Evolutionary conservation across 2,797 vertebrate species (phyloP).

Genomic region (Poecile montanus): DNA sequence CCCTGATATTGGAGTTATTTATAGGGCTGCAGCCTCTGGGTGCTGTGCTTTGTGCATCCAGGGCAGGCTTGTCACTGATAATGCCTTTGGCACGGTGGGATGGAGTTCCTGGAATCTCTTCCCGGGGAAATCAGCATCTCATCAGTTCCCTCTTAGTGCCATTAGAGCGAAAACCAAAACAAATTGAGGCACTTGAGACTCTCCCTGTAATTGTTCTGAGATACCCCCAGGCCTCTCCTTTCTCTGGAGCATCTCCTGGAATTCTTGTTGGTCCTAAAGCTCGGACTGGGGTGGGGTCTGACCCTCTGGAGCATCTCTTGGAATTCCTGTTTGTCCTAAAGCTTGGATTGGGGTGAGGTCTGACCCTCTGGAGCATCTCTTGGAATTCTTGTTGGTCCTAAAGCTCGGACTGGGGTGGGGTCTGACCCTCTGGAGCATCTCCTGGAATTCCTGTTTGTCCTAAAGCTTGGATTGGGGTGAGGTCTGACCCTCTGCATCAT

Average conservation of each 20-base stretch:
- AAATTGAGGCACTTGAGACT: conserved; percentile 18
- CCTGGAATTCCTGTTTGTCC: not conserved
- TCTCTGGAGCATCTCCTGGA: not conserved
- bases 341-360: rapidly evolving
- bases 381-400: not conserved
- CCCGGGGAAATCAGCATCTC: not conserved
- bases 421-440: too few relatives aligned
- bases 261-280: not conserved
- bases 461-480: rapidly evolving
- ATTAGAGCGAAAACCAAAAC: conserved; percentile 31
- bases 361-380: not conserved
- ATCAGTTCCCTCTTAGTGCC: conserved; percentile 34
- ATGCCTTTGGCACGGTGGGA: not conserved
- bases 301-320: not conserved
- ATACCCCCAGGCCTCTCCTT: not conserved
- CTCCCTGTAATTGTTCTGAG: conserved; percentile 48
- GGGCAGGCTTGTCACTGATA: not conserved
- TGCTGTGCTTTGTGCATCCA: not conserved
- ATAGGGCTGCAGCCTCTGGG: not conserved
- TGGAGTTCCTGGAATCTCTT: conserved; percentile 21
- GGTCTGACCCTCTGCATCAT: not conserved
- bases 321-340: not conserved
- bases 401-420: rapidly evolving
- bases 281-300: not conserved
- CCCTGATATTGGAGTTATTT: not conserved